Base-by-base conservation (phyloP, 2,888 invertebrate species). In the Eupithecia inturbata region DNA sequence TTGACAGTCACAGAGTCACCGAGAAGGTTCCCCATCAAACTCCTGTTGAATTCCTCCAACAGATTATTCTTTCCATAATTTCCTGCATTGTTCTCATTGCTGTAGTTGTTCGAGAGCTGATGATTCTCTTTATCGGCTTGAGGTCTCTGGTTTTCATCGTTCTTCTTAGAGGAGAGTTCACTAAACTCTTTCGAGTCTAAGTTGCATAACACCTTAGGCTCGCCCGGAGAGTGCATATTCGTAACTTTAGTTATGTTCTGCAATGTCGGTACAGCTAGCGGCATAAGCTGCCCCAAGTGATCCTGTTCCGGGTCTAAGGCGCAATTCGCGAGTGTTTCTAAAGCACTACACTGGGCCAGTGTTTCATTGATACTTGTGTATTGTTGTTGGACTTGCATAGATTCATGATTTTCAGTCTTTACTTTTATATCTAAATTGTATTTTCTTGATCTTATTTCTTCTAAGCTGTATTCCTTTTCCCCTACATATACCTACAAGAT, bases 381-480 rank as follows among this genome's bases (percentile, higher is more conserved):
- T 76, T 82, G 85, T 76, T 86, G 87, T 77, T 88, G 88, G 74
- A 83, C 82, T 80, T 86, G 82, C 71, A 81, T 81, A 74, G 79
- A 81, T 82, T 88, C 88, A 79, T 84, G 79, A 76, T 80, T 83
- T 84, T 90, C 91, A 85, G 87, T 85, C 86, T 91, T 91, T 68
- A 72, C 76, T 84, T 85, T 87, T 81, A 81, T 89, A 83, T 88
- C 85, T 84, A 93, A 83, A 83, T 87, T 89, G 87, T 96, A 96
- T 85, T 95, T 94, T 81, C 94, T 92, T 75, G 96, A 96, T 83
- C 96, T 94, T 79, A 97, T 94, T 93, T 97, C 97, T 92, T 97
- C 97, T 92, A 97, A 95, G 86, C 97, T 96, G 89, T 95, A 96
- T 92, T 97, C 97, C 79, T 95, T 95, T 78, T 95, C 95, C 81